Conservation (phyloP, 35 echinoderm and acorn worm species). For the Ptychodera flava region DNA sequence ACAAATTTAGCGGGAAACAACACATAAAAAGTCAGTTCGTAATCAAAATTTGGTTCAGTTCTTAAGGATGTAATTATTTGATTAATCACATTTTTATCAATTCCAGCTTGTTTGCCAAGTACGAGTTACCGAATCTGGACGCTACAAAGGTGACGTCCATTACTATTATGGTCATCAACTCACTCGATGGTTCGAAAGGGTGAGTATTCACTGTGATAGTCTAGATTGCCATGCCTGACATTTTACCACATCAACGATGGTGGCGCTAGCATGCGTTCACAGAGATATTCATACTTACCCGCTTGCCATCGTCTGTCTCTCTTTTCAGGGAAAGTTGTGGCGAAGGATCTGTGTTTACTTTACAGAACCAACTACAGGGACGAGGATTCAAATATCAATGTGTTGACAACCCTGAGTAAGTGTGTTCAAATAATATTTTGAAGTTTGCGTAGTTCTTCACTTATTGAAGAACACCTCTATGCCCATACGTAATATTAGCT, state of each 20-base stretch:
- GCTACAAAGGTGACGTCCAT: not conserved
- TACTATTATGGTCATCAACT: not conserved
- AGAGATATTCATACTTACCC: not conserved
- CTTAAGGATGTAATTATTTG: not conserved
- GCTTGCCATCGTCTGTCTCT: not conserved
- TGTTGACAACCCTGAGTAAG: not conserved
- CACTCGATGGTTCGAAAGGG: not conserved
- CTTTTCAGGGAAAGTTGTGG: not conserved
- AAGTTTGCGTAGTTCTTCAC: not conserved
- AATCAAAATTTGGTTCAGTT: too few relatives aligned
- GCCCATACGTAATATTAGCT: not conserved
- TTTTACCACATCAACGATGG: not conserved
- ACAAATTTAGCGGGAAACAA: not conserved
- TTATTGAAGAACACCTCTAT: not conserved
- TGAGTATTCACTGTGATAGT: not conserved
- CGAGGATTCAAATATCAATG: not conserved
- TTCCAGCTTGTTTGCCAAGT: not conserved
- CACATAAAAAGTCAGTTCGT: too few relatives aligned
- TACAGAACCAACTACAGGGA: not conserved
- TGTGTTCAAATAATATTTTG: not conserved
- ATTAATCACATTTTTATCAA: not conserved
- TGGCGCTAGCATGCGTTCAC: not conserved
- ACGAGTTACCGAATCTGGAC: not conserved
- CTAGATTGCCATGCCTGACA: not conserved
- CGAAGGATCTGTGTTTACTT: not conserved